These are phyloP conservation scores for Parascotia fuliginaria DNA, from an alignment of 2,888 invertebrate genomes.

Conservation along the genomic window DNA sequence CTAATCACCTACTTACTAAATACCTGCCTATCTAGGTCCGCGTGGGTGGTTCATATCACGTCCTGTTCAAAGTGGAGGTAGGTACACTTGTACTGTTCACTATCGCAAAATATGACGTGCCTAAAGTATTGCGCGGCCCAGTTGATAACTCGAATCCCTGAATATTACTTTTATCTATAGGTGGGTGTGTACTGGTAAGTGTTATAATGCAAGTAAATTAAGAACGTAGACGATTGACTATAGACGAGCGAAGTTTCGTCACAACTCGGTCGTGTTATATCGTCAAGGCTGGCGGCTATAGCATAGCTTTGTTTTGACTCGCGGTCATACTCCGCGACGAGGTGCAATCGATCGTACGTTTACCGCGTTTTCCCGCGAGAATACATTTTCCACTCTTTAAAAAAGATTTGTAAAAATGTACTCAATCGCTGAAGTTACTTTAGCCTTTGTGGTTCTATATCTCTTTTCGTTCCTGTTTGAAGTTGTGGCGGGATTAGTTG, in stretches of 20 bases:
- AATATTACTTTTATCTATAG: conserved; percentile 21
- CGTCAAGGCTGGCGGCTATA: conserved; percentile 67
- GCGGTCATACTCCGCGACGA: conserved; percentile 68
- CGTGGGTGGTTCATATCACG: background rate
- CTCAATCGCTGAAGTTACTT: conserved; percentile 79
- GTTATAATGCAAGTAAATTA: conserved; percentile 29
- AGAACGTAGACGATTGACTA: conserved; percentile 14
- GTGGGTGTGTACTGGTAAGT: conserved; percentile 35
- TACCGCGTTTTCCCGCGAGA: conserved; percentile 42
- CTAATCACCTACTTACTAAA: background rate
- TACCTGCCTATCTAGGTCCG: background rate
- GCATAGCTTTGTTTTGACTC: conserved; percentile 57
- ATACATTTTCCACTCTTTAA: conserved; percentile 43
- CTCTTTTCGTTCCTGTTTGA: conserved; percentile 80
- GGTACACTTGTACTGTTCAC: too few species aligned
- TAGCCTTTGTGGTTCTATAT: conserved; percentile 77
- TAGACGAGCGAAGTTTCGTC: conserved; percentile 23
- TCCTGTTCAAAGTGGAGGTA: conserved; percentile 2
- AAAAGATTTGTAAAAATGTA: conserved; percentile 71
- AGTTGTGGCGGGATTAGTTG: conserved; percentile 77
- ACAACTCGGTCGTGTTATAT: conserved; percentile 51
- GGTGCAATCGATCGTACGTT: conserved; percentile 66
- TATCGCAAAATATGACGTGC: conserved; percentile 6
- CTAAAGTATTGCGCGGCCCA: too few species aligned
- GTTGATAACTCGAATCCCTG: background rate